These are phyloP conservation scores for Limosa lapponica DNA, from an alignment of 2,797 vertebrate species.

Conservation along the genomic window DNA sequence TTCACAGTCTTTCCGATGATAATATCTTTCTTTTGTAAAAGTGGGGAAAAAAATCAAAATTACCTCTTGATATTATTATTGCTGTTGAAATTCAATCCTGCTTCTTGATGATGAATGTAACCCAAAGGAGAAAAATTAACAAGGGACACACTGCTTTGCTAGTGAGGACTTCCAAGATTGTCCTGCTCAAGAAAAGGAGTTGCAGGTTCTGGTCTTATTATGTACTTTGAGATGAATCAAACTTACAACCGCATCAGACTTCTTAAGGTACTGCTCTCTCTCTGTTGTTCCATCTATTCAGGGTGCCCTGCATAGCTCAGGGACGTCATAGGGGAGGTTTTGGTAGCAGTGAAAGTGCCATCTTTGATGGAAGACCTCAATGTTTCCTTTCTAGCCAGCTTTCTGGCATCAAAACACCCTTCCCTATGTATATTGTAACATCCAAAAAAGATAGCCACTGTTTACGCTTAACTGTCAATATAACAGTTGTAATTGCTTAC, in stretches of 20 bases:
- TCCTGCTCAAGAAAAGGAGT: neutral
- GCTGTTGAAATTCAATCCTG: neutral
- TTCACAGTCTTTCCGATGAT: neutral
- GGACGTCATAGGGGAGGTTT: neutral
- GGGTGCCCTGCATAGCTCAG: neutral
- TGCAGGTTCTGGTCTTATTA: neutral
- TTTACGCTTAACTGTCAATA: neutral
- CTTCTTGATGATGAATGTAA: neutral
- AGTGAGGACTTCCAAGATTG: neutral
- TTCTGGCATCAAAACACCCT: neutral
- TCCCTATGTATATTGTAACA: fast-evolving
- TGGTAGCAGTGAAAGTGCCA: neutral
- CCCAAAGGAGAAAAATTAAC: neutral
- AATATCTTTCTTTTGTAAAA: neutral
- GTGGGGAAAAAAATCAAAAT: fast-evolving
- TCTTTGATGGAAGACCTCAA: neutral
- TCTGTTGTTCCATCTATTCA: neutral
- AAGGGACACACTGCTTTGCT: fast-evolving
- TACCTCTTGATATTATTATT: neutral
- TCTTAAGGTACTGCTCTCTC: fast-evolving
- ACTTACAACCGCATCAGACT: neutral
- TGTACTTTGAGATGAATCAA: neutral
- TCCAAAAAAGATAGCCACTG: fast-evolving
- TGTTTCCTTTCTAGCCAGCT: neutral
- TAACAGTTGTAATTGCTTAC: neutral